These are phyloP conservation scores for Hydrochoerus hydrochaeris DNA, from an alignment of 2,113 vertebrate species.

Conservation along the genomic window DNA sequence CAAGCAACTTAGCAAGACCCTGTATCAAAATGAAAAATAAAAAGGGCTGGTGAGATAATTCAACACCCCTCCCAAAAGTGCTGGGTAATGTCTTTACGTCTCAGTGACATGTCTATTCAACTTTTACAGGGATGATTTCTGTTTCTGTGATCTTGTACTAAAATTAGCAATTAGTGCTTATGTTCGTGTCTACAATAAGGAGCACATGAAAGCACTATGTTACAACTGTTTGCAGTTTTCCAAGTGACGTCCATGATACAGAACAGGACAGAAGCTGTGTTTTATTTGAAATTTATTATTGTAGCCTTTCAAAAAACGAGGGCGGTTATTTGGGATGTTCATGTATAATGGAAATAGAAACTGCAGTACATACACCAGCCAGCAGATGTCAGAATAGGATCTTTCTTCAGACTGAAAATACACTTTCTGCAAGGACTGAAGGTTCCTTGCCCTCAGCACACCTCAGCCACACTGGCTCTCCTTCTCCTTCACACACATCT, in stretches of 20 bases:
- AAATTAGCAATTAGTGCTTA: neutral
- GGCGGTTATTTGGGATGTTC: neutral
- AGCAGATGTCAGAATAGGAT: slow-evolving; percentile 62
- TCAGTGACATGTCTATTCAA: neutral
- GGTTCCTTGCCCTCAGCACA: neutral
- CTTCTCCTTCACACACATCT: neutral
- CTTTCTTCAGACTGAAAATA: neutral
- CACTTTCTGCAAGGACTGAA: neutral
- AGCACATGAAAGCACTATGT: neutral
- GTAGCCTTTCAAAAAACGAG: neutral
- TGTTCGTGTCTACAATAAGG: neutral
- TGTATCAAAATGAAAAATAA: neutral
- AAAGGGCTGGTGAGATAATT: neutral
- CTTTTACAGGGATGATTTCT: neutral
- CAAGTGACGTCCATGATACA: neutral
- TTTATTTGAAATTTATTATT: slow-evolving; percentile 49
- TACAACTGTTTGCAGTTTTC: neutral
- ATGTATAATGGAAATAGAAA: neutral
- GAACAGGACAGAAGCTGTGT: neutral
- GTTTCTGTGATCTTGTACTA: neutral
- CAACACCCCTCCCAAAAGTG: neutral
- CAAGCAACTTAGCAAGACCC: neutral
- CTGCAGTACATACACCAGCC: slow-evolving; percentile 17
- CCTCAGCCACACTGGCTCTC: neutral
- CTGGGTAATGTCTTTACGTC: neutral